Evolutionary conservation across 2,113 vertebrate genomes (phyloP).

Genomic region (Fulmarus glacialis): DNA sequence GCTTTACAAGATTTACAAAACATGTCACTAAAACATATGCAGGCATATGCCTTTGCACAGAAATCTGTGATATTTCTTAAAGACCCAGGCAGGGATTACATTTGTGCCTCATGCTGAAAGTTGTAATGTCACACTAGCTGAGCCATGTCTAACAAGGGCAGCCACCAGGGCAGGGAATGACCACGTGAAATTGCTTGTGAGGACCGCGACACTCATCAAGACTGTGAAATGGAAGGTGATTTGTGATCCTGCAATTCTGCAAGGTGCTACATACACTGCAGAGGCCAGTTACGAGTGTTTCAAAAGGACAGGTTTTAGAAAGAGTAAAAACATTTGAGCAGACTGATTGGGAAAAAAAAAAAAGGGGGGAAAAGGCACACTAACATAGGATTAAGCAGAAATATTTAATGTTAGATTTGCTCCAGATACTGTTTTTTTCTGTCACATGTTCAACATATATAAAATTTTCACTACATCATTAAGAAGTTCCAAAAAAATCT

Average conservation of each 20-base stretch:
- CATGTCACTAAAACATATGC: conserved; percentile 6
- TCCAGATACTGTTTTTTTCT: conserved; percentile 28
- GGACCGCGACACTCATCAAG: background rate
- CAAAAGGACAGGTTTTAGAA: background rate
- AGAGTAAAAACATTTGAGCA: background rate
- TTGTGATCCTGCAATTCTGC: background rate
- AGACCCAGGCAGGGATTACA: background rate
- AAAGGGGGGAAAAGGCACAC: background rate
- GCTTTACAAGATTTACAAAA: conserved; percentile 61
- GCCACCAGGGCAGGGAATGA: background rate
- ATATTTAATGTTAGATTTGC: conserved; percentile 25
- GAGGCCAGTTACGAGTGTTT: background rate
- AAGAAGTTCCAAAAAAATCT: conserved; percentile 36
- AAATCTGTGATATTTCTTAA: conserved; percentile 6
- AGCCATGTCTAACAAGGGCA: background rate
- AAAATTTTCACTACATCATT: conserved; percentile 48
- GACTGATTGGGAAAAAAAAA: background rate
- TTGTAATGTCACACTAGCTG: background rate
- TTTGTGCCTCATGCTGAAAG: background rate
- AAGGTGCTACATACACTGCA: background rate
- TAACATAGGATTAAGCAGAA: conserved; percentile 23
- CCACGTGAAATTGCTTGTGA: background rate
- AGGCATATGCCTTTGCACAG: background rate
- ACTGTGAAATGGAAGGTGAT: background rate
- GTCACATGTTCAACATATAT: conserved; percentile 33